Evolutionary conservation across 2,113 vertebrate genomes (phyloP).

Genomic region (Lepidothrix coronata): DNA sequence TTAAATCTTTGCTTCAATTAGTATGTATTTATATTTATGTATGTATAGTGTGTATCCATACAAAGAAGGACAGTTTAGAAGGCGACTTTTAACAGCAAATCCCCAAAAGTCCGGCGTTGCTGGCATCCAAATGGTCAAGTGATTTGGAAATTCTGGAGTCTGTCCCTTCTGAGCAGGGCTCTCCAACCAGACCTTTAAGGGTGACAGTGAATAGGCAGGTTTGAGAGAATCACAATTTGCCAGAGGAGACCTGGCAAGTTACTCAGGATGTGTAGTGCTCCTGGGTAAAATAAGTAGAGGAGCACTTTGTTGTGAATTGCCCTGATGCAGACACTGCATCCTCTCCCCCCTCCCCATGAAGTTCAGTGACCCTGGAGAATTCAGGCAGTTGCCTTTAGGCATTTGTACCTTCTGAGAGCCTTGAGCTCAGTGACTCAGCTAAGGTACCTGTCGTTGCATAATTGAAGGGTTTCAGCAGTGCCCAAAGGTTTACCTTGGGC

Average conservation of each 20-base stretch:
- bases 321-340: not conserved
- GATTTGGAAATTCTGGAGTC: not conserved
- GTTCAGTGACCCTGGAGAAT: not conserved
- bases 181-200: not conserved
- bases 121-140: not conserved
- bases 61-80: not conserved
- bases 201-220: not conserved
- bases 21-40: not conserved
- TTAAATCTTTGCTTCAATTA: not conserved
- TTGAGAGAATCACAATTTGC: not conserved
- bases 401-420: not conserved
- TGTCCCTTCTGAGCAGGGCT: not conserved
- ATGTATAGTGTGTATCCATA: not conserved
- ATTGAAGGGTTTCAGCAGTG: not conserved
- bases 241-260: not conserved
- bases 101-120: not conserved
- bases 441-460: not conserved
- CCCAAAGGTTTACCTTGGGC: not conserved
- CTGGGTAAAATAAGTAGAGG: not conserved
- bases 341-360: not conserved
- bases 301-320: not conserved
- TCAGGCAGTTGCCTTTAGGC: not conserved
- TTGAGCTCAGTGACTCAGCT: not conserved
- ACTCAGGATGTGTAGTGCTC: not conserved
- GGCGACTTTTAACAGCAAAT: not conserved